Percentiles rank a stretch among this genome's conserved stretches.
Conservation (phyloP, 2,113 vertebrate genomes). For the Neodontobutis hainanensis region DNA sequence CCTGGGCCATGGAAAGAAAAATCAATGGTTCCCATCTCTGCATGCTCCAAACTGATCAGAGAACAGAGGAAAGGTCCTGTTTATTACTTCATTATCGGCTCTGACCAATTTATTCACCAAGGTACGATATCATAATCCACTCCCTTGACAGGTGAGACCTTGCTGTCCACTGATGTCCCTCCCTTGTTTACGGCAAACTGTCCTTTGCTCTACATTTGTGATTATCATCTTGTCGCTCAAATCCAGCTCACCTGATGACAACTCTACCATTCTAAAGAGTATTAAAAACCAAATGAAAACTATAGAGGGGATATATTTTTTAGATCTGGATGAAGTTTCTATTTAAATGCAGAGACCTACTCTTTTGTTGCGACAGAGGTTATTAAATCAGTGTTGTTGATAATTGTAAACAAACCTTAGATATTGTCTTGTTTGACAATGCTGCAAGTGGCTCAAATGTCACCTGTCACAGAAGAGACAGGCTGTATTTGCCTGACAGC, state of each 20-base stretch:
- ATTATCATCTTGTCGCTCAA: constrained; percentile 8
- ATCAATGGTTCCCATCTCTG: constrained; percentile 72
- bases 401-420: constrained; percentile 47
- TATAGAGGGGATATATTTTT: constrained; percentile 13
- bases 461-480: constrained; percentile 30
- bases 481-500: constrained; percentile 35
- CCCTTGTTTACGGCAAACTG: constrained; percentile 25
- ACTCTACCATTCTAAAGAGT: constrained; percentile 17
- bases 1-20: constrained; percentile 62
- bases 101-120: constrained; percentile 57
- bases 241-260: constrained; percentile 18
- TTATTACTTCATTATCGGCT: constrained; percentile 71
- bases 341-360: constrained; percentile 16
- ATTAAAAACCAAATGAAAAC: constrained; percentile 19
- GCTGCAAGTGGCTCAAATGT: constrained; percentile 41
- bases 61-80: constrained; percentile 50
- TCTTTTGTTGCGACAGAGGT: constrained; percentile 16
- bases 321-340: constrained; percentile 30
- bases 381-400: constrained; percentile 35
- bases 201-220: constrained; percentile 2
- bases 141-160: constrained; percentile 35
- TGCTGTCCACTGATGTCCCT: constrained; percentile 10
- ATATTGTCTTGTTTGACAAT: constrained; percentile 34
- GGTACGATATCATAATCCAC: constrained; percentile 57
- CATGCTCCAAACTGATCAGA: constrained; percentile 44